Conservation (phyloP, 1,140 invertebrate species). For the Zaprionus tsacasi region DNA sequence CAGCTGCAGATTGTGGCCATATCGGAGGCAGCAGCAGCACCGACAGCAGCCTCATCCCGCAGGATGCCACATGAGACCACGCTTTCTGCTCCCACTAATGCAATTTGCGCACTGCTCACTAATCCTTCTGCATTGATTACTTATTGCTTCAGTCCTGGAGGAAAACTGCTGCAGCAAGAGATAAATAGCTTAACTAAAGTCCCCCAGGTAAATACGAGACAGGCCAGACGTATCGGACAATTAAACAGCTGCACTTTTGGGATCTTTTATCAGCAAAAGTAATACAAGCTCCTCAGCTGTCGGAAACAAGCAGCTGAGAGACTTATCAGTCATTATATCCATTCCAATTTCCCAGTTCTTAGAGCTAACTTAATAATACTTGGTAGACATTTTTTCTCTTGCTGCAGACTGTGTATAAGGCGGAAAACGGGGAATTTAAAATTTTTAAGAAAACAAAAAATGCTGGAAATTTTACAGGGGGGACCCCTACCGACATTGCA, state of each 20-base stretch:
- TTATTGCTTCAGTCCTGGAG: not conserved
- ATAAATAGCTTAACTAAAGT: not conserved
- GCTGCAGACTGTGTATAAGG: too few relatives aligned
- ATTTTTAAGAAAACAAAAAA: too few relatives aligned
- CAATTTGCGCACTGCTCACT: not conserved
- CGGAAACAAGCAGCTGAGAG: too few relatives aligned
- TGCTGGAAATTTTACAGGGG: too few relatives aligned
- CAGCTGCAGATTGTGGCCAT: not conserved
- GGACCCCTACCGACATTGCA: too few relatives aligned
- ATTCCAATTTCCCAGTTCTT: too few relatives aligned
- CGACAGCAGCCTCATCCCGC: not conserved
- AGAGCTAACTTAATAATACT: too few relatives aligned
- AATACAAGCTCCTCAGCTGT: too few relatives aligned
- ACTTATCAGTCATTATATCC: too few relatives aligned
- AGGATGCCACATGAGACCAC: not conserved
- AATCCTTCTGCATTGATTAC: constrained; percentile 11
- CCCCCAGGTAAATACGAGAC: not conserved
- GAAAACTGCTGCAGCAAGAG: not conserved
- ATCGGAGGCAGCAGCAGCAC: not conserved
- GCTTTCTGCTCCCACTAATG: not conserved
- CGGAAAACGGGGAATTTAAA: too few relatives aligned
- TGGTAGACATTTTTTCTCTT: too few relatives aligned
- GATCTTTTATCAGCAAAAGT: not conserved
- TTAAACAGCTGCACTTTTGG: not conserved
- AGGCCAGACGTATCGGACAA: not conserved